These are phyloP conservation scores for Alca torda DNA, from an alignment of 2,797 vertebrate species.

Conservation along the genomic window DNA sequence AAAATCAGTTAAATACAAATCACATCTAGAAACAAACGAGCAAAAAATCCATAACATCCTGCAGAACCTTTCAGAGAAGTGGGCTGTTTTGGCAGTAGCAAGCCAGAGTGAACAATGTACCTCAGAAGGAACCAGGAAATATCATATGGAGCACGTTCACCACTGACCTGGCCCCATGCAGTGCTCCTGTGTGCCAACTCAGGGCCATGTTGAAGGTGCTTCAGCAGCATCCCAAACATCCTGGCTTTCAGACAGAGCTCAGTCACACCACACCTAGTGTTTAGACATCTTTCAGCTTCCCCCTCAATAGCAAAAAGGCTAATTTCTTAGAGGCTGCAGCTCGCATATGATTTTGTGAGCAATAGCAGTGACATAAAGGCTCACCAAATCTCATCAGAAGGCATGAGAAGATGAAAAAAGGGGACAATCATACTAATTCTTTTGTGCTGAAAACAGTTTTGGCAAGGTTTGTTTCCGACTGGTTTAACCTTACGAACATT, in stretches of 20 bases:
- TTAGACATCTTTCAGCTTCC: not conserved
- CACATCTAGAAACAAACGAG: not conserved
- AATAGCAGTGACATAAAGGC: not conserved
- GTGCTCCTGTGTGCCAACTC: not conserved
- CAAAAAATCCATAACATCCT: not conserved
- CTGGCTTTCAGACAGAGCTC: not conserved
- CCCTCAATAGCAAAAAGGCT: not conserved
- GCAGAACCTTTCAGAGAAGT: not conserved
- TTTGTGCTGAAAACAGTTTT: not conserved
- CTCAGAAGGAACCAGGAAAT: not conserved
- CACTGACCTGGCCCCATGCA: not conserved
- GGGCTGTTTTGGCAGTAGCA: not conserved
- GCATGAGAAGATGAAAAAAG: not conserved
- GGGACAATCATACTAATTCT: not conserved
- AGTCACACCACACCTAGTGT: not conserved
- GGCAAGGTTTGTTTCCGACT: not conserved
- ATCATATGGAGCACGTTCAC: not conserved
- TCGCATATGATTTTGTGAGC: not conserved
- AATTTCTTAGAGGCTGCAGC: not conserved
- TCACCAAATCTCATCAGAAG: not conserved
- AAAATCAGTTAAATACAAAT: not conserved
- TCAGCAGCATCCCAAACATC: not conserved
- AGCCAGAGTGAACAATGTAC: not conserved
- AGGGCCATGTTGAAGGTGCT: not conserved
- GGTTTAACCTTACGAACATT: not conserved